phyloP scores from a whole-genome alignment of 2,113 vertebrate species.

The Sander vitreus region DNA sequence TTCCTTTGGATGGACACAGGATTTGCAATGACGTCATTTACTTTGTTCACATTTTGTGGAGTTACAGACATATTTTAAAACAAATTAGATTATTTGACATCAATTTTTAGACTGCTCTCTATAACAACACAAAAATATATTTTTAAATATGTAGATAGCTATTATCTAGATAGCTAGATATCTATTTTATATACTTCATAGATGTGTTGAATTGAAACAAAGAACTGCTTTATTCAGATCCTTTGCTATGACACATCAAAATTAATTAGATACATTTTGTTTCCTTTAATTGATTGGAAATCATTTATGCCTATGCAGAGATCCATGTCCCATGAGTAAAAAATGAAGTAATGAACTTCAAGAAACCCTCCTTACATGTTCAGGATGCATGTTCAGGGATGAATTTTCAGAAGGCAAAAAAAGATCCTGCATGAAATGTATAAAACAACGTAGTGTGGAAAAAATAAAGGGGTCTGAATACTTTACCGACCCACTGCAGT shows the following conservation, averaged over 20 bases:
- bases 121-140: neutral
- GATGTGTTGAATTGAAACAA: neutral
- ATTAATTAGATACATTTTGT: neutral
- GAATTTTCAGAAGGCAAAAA: neutral
- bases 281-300: neutral
- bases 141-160: neutral
- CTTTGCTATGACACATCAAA: neutral
- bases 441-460: neutral
- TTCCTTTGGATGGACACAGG: slow-evolving; percentile 55
- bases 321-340: slow-evolving; percentile 4
- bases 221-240: neutral
- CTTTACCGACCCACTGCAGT: neutral
- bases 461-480: neutral
- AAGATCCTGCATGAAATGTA: neutral
- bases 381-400: neutral
- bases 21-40: slow-evolving; percentile 10
- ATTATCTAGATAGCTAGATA: too few species aligned
- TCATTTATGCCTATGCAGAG: slow-evolving; percentile 10
- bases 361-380: neutral
- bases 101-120: neutral
- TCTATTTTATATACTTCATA: neutral
- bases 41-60: neutral
- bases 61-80: slow-evolving; percentile 16
- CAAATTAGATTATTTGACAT: neutral
- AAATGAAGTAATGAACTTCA: neutral